phyloP scores from a whole-genome alignment of 2,888 invertebrate genomes.

The Lacanobia oleracea region DNA sequence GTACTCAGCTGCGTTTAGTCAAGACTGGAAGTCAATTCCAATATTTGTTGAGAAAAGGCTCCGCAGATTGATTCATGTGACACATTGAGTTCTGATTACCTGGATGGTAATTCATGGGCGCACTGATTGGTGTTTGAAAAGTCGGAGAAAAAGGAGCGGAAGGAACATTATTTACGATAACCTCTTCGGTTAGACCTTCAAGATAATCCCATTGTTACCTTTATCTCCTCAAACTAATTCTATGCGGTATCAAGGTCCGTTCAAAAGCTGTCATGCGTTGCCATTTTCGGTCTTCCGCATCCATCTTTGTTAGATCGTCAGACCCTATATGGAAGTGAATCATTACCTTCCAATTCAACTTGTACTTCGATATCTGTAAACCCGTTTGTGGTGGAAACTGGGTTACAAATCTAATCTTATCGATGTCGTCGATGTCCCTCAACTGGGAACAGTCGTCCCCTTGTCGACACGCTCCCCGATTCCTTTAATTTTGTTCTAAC shows the following conservation, averaged over 20 bases:
- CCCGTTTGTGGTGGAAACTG: constrained; percentile 35
- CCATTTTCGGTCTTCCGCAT: constrained; percentile 45
- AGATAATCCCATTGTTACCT: background rate
- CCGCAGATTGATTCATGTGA: no score
- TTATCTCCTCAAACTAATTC: constrained; percentile 20
- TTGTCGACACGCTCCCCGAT: constrained; percentile 39
- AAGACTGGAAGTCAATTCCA: no score
- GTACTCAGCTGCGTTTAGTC: no score
- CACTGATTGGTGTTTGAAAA: no score
- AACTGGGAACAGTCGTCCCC: constrained; percentile 29
- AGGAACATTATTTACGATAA: background rate
- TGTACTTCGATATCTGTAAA: constrained; percentile 27
- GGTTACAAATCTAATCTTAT: constrained; percentile 58
- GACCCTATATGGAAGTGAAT: constrained; percentile 22
- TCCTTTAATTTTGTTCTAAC: constrained; percentile 50
- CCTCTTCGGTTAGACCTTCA: background rate
- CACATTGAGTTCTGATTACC: constrained; percentile 1
- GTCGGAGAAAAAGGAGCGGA: background rate
- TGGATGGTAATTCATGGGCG: background rate
- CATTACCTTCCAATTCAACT: constrained; percentile 31
- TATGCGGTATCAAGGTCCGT: constrained; percentile 18
- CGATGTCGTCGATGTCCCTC: constrained; percentile 35
- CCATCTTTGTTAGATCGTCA: constrained; percentile 21
- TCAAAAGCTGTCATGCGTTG: constrained; percentile 28
- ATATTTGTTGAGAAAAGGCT: no score